phyloP scores from a whole-genome alignment of 2,888 invertebrate genomes.

The Megamerina dolium region DNA sequence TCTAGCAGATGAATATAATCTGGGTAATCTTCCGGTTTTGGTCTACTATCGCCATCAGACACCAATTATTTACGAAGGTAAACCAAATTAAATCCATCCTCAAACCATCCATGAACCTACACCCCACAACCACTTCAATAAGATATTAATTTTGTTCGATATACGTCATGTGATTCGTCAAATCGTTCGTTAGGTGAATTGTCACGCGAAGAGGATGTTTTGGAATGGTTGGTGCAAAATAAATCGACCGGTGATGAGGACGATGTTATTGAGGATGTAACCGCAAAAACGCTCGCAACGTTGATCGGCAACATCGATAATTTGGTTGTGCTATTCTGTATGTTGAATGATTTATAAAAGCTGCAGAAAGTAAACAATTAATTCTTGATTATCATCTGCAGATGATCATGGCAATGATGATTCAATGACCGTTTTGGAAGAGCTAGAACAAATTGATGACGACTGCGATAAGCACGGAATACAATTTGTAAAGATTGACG shows the following conservation, averaged over 20 bases:
- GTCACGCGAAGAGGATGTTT: conserved; percentile 82
- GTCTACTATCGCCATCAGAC: conserved; percentile 92
- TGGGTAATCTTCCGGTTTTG: conserved; percentile 79
- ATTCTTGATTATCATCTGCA: conserved; percentile 40
- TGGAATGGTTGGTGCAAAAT: conserved; percentile 89
- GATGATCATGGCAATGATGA: conserved; percentile 88
- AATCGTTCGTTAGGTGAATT: conserved; percentile 62
- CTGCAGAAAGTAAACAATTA: conserved; percentile 1
- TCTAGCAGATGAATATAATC: conserved; percentile 86
- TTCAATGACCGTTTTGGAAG: conserved; percentile 76
- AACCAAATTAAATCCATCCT: too few relatives aligned
- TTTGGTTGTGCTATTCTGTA: conserved; percentile 88
- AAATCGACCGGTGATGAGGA: conserved; percentile 91
- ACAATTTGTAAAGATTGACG: conserved; percentile 89
- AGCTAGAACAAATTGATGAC: conserved; percentile 89
- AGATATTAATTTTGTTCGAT: neutral
- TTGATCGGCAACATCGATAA: conserved; percentile 85
- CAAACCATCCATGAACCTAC: neutral
- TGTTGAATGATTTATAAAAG: conserved; percentile 42
- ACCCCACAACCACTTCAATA: neutral
- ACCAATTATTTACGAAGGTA: conserved; percentile 90
- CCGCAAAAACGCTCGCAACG: conserved; percentile 80
- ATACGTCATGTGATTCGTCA: neutral
- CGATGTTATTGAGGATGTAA: conserved; percentile 90
- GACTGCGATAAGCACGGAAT: conserved; percentile 89